Evolutionary conservation across 1,140 invertebrate species (phyloP).

Genomic region (Oedothorax gibbosus): DNA sequence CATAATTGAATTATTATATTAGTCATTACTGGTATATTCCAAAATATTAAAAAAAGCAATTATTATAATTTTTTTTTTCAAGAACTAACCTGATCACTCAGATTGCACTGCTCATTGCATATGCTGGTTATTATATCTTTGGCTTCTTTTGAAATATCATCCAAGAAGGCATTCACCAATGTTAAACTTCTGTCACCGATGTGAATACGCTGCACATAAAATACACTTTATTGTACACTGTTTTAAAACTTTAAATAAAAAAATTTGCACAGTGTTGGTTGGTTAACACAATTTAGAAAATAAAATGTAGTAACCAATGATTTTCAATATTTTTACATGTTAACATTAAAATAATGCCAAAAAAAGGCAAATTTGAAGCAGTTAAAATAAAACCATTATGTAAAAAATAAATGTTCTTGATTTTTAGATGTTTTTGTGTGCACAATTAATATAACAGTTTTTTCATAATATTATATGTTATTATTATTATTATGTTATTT

Average conservation of each 20-base stretch:
- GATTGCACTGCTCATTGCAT: conserved; percentile 95
- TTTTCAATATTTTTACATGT: no score
- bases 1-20: background rate
- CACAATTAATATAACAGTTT: no score
- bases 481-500: no score
- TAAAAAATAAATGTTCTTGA: no score
- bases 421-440: no score
- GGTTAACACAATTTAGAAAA: conserved; percentile 42
- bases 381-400: no score
- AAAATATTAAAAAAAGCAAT: background rate
- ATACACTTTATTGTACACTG: conserved; percentile 62
- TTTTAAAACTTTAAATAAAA: no score
- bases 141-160: conserved; percentile 98
- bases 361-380: no score
- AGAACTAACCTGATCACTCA: conserved; percentile 82
- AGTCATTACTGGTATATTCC: background rate
- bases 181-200: conserved; percentile 95
- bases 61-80: background rate
- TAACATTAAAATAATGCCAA: no score
- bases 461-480: no score
- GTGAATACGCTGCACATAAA: conserved; percentile 78
- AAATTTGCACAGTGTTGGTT: conserved; percentile 46
- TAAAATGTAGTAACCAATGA: no score
- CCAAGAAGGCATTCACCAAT: conserved; percentile 96
- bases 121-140: conserved; percentile 99